Evolutionary conservation across 2,888 invertebrate genomes (phyloP).

Genomic region (Chloromyia formosa): DNA sequence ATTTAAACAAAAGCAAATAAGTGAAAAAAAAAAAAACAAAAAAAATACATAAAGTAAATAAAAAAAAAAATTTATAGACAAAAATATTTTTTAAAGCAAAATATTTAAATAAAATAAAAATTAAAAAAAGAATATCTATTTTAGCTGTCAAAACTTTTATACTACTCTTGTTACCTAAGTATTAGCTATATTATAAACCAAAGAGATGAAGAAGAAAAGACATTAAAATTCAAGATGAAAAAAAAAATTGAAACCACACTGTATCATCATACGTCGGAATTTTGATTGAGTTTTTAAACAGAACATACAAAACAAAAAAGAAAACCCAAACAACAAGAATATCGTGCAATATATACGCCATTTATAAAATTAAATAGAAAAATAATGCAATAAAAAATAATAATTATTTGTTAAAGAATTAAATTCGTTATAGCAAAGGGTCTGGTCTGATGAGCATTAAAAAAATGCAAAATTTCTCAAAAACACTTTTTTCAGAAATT

Average conservation of each 20-base stretch:
- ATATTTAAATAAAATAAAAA: slow-evolving; percentile 42
- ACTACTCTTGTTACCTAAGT: slow-evolving; percentile 50
- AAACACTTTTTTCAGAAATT: no score
- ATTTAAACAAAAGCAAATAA: no score
- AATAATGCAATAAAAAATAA: slow-evolving; percentile 28
- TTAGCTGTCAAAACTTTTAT: slow-evolving; percentile 50
- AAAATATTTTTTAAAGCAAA: slow-evolving; percentile 48
- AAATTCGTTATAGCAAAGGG: not conserved
- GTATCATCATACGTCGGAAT: not conserved
- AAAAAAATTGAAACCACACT: not conserved
- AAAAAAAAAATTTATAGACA: slow-evolving; percentile 39
- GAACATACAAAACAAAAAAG: no score
- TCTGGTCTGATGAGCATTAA: no score
- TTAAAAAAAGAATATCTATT: slow-evolving; percentile 47
- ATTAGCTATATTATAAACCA: slow-evolving; percentile 48
- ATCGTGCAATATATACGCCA: slow-evolving; percentile 45
- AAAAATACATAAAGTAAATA: slow-evolving; percentile 1
- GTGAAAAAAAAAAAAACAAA: not conserved
- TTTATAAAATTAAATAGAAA: slow-evolving; percentile 13
- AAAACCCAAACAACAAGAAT: slow-evolving; percentile 17
- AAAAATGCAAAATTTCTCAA: no score
- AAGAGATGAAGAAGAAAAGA: slow-evolving; percentile 38
- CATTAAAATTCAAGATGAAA: slow-evolving; percentile 23
- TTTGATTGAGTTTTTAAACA: slow-evolving; percentile 26
- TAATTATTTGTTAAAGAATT: slow-evolving; percentile 11